Evolutionary conservation across 2,797 vertebrate species (phyloP).

Genomic region (Eleutherodactylus coqui): DNA sequence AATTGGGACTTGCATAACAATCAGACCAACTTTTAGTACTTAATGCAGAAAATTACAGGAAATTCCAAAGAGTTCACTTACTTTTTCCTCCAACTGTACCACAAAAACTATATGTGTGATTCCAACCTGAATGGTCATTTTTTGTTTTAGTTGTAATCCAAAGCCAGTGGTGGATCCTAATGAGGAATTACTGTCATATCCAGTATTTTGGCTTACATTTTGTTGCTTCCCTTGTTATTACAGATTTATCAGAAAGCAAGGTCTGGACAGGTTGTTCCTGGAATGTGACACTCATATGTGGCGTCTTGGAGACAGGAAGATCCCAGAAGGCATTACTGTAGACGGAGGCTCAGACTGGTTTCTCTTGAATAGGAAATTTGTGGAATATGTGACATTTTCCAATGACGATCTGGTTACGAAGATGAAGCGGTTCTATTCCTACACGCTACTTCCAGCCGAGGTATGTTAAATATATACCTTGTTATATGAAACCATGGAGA

Average conservation of each 20-base stretch:
- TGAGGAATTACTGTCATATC: background rate
- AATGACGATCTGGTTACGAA: slow-evolving; percentile 90
- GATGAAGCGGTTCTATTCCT: slow-evolving; percentile 96
- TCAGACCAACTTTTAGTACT: too few relatives aligned
- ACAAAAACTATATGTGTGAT: too few relatives aligned
- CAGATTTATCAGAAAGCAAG: slow-evolving; percentile 97
- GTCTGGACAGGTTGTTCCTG: slow-evolving; percentile 92
- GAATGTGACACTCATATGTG: slow-evolving; percentile 99
- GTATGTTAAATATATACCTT: slow-evolving; percentile 72
- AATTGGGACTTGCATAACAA: too few relatives aligned
- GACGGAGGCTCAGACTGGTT: slow-evolving; percentile 98
- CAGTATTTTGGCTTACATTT: background rate
- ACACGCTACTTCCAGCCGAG: slow-evolving; percentile 94
- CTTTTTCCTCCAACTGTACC: too few relatives aligned
- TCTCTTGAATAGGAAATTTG: slow-evolving; percentile 91
- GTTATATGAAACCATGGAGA: slow-evolving; percentile 38
- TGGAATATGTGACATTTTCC: slow-evolving; percentile 94
- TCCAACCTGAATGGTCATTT: too few relatives aligned
- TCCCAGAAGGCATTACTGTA: slow-evolving; percentile 92
- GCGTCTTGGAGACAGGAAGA: slow-evolving; percentile 93
- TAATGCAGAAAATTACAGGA: too few relatives aligned
- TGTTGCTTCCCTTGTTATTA: slow-evolving; percentile 26
- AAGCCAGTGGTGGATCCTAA: too few relatives aligned
- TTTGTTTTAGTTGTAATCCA: background rate
- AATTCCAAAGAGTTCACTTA: too few relatives aligned